Evolutionary conservation across 92 coral and sea anemone genomes (phyloP).

Genomic region (Pocillopora grandis): DNA sequence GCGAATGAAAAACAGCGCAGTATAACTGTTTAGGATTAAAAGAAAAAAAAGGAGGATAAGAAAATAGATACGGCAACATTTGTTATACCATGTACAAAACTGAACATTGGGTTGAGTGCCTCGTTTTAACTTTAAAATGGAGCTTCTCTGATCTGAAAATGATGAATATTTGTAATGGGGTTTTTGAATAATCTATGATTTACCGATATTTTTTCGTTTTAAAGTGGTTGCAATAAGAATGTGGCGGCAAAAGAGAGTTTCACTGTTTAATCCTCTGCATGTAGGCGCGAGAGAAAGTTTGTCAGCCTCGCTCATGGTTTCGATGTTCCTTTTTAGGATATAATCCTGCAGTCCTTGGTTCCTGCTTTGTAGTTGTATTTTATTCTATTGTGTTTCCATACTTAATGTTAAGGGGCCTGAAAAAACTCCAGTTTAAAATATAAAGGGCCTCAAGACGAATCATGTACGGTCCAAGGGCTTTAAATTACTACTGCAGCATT

Average conservation of each 20-base stretch:
- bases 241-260: neutral
- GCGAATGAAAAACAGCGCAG: neutral
- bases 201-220: neutral
- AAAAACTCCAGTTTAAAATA: no score
- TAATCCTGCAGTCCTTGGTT: no score
- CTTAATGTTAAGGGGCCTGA: no score
- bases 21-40: neutral
- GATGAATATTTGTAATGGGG: neutral
- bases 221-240: neutral
- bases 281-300: neutral
- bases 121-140: neutral
- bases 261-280: neutral
- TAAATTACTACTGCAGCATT: no score
- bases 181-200: neutral
- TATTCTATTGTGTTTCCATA: no score
- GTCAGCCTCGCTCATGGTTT: neutral
- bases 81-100: conserved; percentile 21
- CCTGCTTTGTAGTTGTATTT: no score
- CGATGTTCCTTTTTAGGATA: neutral
- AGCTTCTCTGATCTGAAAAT: neutral
- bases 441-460: no score
- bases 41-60: neutral
- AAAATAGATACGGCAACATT: neutral
- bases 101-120: neutral
- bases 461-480: no score